Evolutionary conservation across 2,888 invertebrate species (phyloP).

Genomic region (Coremacera marginata): DNA sequence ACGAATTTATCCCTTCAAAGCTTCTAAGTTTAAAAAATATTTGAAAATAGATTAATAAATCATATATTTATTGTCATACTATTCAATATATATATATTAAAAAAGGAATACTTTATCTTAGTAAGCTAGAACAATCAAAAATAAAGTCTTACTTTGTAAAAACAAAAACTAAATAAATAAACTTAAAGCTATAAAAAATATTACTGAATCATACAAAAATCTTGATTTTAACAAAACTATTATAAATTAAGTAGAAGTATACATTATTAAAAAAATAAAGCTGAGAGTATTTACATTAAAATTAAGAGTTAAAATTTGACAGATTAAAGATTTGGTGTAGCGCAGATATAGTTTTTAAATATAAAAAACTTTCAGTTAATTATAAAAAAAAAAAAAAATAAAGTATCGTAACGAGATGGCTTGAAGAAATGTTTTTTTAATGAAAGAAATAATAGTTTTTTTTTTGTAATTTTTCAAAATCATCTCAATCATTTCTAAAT

Average conservation of each 20-base stretch:
- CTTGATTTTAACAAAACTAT: conserved; percentile 45
- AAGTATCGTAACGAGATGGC: too few species aligned
- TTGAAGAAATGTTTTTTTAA: too few species aligned
- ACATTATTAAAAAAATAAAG: conserved; percentile 48
- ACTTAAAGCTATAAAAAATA: conserved; percentile 45
- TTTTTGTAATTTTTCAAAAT: too few species aligned
- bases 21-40: background rate
- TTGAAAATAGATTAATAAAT: background rate
- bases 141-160: background rate
- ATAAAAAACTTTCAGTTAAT: too few species aligned
- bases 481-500: too few species aligned
- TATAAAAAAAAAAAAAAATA: too few species aligned
- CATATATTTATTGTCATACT: background rate
- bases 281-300: conserved; percentile 51
- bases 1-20: too few species aligned
- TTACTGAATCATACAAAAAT: conserved; percentile 50
- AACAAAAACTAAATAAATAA: conserved; percentile 7
- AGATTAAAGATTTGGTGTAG: conserved; percentile 66
- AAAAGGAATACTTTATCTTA: background rate
- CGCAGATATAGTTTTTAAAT: conserved; percentile 50
- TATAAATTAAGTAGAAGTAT: conserved; percentile 21
- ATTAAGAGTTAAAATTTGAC: conserved; percentile 26
- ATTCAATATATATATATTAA: background rate
- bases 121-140: background rate
- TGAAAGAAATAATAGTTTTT: too few species aligned